These are phyloP conservation scores for Acanthurus leucopareius DNA, from an alignment of 2,797 vertebrate genomes.

Conservation along the genomic window DNA sequence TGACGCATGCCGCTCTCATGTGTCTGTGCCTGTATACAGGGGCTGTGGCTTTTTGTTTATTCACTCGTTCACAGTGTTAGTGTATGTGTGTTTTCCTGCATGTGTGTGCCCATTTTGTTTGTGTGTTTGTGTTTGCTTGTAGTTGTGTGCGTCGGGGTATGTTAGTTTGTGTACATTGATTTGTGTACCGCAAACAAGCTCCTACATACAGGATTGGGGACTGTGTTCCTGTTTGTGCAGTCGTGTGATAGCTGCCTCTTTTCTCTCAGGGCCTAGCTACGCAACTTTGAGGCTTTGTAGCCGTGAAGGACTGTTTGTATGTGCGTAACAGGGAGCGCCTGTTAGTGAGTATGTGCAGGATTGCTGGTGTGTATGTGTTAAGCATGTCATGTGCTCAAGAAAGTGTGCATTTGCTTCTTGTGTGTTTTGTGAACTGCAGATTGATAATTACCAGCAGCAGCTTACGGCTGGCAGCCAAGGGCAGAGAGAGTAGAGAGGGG, in stretches of 20 bases:
- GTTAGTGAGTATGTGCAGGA: neutral
- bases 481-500: conserved; percentile 37
- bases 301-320: conserved; percentile 51
- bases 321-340: neutral
- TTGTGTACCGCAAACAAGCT: conserved; percentile 74
- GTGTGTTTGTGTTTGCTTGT: conserved; percentile 69
- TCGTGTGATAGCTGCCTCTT: conserved; percentile 62
- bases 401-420: conserved; percentile 47
- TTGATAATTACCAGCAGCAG: conserved; percentile 74
- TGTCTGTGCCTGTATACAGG: conserved; percentile 53
- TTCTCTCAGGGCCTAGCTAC: conserved; percentile 50
- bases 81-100: conserved; percentile 18
- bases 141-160: conserved; percentile 44
- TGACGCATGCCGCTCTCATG: conserved; percentile 62
- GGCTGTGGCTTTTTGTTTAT: conserved; percentile 70
- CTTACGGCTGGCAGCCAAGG: conserved; percentile 61
- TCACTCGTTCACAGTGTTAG: conserved; percentile 53
- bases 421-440: conserved; percentile 64
- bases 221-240: conserved; percentile 69
- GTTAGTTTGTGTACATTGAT: conserved; percentile 74
- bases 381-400: conserved; percentile 28
- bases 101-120: conserved; percentile 56
- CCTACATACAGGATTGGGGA: conserved; percentile 61
- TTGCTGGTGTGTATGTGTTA: conserved; percentile 16
- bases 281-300: conserved; percentile 61